Evolutionary conservation across 2,113 vertebrate genomes (phyloP), one percentile per base, ranked within the genome.

Genomic region (Leuciscus idus): DNA sequence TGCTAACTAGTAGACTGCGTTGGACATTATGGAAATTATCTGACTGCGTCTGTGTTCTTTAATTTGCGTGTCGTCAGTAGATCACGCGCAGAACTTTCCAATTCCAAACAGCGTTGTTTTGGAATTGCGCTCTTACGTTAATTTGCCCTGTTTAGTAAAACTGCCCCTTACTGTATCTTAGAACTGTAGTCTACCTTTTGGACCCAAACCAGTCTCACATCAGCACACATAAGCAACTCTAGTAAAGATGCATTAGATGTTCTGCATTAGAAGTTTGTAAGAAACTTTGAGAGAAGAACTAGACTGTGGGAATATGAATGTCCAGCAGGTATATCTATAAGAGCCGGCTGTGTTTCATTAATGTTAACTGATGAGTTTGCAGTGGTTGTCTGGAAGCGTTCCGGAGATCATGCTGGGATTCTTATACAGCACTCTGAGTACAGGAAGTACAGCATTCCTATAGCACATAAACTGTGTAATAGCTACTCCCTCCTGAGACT

Each of bases 311-410:
- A 83, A 62, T 55, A 39, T 30, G 48, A 74, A 81, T 61, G 80
- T 39, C 81, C 66, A 84, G 81, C 62, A 73, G 50, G 62, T 70
- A 76, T 75, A 76, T 72, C 52, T 62, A 62, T 21, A 84, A 84
- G 84, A 76, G 26, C 52, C 83, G 77, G 76, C 55, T 86, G 78
- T 83, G 66, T 33, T 28, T 62, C 84, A 76, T 82, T 83, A 80
- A 84, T 89, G 86, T 66, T 88, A 86, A 85, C 82, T 90, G 79
- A 86, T 86, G 78, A 85, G 77, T 46, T 72, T 78, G 78, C 81
- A 62, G 73, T 39, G 48, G 82, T 48, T 48, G 26, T 55, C 84
- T 55, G 30, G 77, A 82, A 79, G 81, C 21, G 15, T 57, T 87
- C 87, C 50, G 74, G 77, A 83, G 88, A 62, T 36, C 52, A 62